A percentile compares a stretch with the other conserved stretches of the same genome.
Evolutionary conservation across 2,888 invertebrate species (phyloP).

Genomic region (Autographa pulchrina): DNA sequence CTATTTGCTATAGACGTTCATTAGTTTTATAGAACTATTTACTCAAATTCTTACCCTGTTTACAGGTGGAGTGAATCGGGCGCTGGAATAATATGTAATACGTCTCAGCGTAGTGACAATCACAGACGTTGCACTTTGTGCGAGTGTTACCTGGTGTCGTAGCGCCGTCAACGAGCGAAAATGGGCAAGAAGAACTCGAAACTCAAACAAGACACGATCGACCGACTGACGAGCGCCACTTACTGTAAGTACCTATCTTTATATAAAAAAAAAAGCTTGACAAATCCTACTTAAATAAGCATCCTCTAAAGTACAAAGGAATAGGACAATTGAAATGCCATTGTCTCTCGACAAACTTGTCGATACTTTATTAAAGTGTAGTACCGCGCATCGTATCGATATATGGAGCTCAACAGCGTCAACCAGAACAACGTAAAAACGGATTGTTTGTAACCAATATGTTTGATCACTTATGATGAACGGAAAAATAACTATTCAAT

Average conservation of each 20-base stretch:
- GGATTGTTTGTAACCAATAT: not conserved
- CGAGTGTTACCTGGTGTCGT: constrained; percentile 57
- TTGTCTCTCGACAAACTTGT: constrained; percentile 18
- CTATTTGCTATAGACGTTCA: constrained; percentile 8
- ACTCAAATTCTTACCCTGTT: constrained; percentile 59
- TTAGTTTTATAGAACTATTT: constrained; percentile 9
- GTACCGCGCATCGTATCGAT: not conserved
- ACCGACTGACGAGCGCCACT: constrained; percentile 96
- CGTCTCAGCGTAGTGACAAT: constrained; percentile 68
- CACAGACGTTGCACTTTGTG: constrained; percentile 62
- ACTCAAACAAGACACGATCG: constrained; percentile 98
- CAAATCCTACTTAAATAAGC: constrained; percentile 18
- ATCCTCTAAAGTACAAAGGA: not conserved
- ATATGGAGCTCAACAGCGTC: not conserved
- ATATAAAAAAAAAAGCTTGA: constrained; percentile 18
- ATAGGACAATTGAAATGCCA: constrained; percentile 7
- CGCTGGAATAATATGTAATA: constrained; percentile 81
- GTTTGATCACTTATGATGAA: not conserved
- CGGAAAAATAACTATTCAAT: not conserved
- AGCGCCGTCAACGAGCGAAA: constrained; percentile 70
- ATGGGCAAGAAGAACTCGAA: constrained; percentile 99
- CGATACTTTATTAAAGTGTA: constrained; percentile 17
- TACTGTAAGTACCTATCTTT: constrained; percentile 93
- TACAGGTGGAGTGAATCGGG: constrained; percentile 72
- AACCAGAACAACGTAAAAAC: not conserved